Percentiles rank a stretch among this genome's conserved stretches.
Conservation (phyloP, 2,888 invertebrate species). For the Morpho deidamia region DNA sequence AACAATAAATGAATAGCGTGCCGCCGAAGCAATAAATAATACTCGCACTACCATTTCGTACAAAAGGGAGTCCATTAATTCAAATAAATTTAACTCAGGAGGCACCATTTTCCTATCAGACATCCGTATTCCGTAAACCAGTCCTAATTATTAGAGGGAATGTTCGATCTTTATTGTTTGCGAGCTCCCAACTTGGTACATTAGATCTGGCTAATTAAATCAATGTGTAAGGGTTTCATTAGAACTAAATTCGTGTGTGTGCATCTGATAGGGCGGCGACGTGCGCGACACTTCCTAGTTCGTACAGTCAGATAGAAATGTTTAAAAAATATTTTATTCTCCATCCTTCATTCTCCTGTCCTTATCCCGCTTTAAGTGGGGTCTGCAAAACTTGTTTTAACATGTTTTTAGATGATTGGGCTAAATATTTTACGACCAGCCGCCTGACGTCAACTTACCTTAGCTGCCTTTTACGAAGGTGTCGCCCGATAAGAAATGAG, state of each 20-base stretch:
- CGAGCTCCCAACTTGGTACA: conserved; percentile 26
- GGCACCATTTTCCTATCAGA: conserved; percentile 54
- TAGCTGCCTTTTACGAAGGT: no score
- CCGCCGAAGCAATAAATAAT: conserved; percentile 16
- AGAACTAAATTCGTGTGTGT: conserved; percentile 70
- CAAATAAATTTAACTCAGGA: conserved; percentile 57
- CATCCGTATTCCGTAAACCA: conserved; percentile 44
- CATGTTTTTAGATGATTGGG: no score
- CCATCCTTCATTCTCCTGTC: no score
- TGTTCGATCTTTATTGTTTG: conserved; percentile 74
- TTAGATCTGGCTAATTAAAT: conserved; percentile 72
- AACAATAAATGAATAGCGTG: conserved; percentile 25
- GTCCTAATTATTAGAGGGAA: conserved; percentile 68
- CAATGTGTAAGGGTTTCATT: conserved; percentile 48
- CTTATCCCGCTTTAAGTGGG: no score
- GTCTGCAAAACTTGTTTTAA: no score
- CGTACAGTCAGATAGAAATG: conserved; percentile 13
- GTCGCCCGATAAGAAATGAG: no score
- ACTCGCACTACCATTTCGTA: conserved; percentile 40
- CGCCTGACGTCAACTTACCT: no score
- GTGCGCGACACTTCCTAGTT: conserved; percentile 37
- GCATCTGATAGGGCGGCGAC: conserved; percentile 57
- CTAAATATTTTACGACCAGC: no score
- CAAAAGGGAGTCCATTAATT: conserved; percentile 61
- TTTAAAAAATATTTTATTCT: conserved; percentile 1